A percentile compares a stretch with the other conserved stretches of the same genome.
These are phyloP conservation scores for Prolemur simus DNA, from an alignment of 2,113 vertebrate species.

Conservation along the genomic window DNA sequence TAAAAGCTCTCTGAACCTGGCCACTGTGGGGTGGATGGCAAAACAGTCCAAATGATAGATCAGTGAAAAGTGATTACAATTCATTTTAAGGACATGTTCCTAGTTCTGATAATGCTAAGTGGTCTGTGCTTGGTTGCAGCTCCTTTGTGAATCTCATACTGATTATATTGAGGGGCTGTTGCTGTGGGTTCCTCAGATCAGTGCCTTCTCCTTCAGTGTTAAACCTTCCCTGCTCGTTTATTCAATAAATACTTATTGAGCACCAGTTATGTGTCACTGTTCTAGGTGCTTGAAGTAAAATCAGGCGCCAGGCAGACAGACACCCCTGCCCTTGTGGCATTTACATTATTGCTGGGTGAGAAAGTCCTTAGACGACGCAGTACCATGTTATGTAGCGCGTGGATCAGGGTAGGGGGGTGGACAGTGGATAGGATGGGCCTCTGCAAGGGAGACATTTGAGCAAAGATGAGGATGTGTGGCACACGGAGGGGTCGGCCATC, in stretches of 20 bases:
- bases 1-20: conserved; percentile 43
- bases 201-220: not conserved
- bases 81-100: not conserved
- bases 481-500: not conserved
- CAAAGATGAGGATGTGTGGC: not conserved
- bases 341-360: not conserved
- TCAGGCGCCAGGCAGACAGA: not conserved
- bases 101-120: not conserved
- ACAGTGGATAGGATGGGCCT: not conserved
- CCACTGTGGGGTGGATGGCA: not conserved
- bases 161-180: not conserved
- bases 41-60: not conserved
- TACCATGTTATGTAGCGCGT: not conserved
- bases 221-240: not conserved
- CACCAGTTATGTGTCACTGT: not conserved
- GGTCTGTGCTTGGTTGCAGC: not conserved
- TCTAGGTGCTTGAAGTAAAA: conserved; percentile 16
- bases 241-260: not conserved
- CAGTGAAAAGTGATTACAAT: not conserved
- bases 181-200: not conserved
- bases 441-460: not conserved
- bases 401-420: not conserved
- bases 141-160: not conserved
- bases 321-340: not conserved
- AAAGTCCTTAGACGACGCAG: not conserved